phyloP scores from a whole-genome alignment of 2,113 vertebrate genomes.

The Crotalus viridis region DNA sequence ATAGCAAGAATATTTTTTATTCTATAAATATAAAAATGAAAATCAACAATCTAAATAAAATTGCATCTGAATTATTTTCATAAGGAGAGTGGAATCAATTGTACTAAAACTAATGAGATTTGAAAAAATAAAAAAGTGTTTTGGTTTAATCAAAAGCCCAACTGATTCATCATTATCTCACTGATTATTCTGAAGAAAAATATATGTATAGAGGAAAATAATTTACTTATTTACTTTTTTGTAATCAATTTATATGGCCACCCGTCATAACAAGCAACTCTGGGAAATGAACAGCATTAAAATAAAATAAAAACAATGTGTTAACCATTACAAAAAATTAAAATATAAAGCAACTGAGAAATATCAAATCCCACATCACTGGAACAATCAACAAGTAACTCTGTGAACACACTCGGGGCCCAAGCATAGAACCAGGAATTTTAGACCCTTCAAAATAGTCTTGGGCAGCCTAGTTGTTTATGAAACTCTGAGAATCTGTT shows the following conservation, averaged over 20 bases:
- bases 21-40: constrained; percentile 2
- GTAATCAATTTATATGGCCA: neutral
- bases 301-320: neutral
- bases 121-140: neutral
- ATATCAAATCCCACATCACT: neutral
- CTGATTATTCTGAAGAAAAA: neutral
- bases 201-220: neutral
- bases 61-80: neutral
- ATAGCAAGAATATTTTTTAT: neutral
- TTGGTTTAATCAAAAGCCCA: neutral
- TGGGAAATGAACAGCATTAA: neutral
- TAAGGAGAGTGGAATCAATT: neutral
- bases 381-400: neutral
- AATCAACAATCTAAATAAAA: neutral
- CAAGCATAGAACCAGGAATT: neutral
- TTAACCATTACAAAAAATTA: neutral
- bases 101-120: neutral
- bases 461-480: neutral
- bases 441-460: neutral
- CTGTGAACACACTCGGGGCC: neutral
- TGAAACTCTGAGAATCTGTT: neutral
- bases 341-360: neutral
- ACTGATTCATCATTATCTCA: neutral
- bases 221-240: neutral
- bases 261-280: neutral